These are phyloP conservation scores for Euwallacea fornicatus DNA, from an alignment of 1,140 invertebrate species.

Conservation along the genomic window DNA sequence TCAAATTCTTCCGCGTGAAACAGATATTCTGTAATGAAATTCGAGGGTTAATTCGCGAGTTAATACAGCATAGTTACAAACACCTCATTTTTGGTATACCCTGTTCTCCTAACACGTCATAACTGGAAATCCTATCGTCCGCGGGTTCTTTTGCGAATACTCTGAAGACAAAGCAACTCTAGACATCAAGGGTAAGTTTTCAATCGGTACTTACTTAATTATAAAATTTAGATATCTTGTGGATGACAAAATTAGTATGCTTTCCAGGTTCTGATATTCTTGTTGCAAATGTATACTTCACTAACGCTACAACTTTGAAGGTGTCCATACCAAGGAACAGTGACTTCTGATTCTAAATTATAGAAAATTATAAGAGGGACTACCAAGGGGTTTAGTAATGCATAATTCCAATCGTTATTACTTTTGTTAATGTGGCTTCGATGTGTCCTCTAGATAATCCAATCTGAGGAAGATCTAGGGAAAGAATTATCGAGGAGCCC, in stretches of 20 bases:
- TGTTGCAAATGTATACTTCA: conserved; percentile 81
- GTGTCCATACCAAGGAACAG: conserved; percentile 86
- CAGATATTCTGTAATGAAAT: too few species aligned
- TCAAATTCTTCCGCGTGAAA: too few species aligned
- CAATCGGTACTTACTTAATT: conserved; percentile 65
- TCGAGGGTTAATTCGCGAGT: too few species aligned
- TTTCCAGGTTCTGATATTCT: conserved; percentile 68
- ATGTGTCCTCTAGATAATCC: too few species aligned
- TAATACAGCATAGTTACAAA: too few species aligned
- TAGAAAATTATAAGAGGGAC: conserved; percentile 59
- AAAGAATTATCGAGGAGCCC: too few species aligned
- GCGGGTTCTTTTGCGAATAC: conserved; percentile 89
- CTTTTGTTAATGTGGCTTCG: too few species aligned
- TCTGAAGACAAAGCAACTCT: conserved; percentile 77
- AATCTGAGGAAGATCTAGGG: too few species aligned
- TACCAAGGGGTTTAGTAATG: conserved; percentile 60
- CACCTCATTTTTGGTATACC: too few species aligned
- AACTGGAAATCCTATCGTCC: conserved; percentile 79
- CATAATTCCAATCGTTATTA: conserved; percentile 65
- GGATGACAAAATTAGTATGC: too few species aligned
- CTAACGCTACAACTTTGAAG: conserved; percentile 71
- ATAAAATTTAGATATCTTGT: conserved; percentile 35
- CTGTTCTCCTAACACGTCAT: conserved; percentile 69
- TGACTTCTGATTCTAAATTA: conserved; percentile 87
- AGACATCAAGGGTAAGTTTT: conserved; percentile 76